Percentiles rank a stretch among this genome's conserved stretches.
These are phyloP conservation scores for Harpegnathos saltator DNA, from an alignment of 1,140 invertebrate species.

Conservation along the genomic window DNA sequence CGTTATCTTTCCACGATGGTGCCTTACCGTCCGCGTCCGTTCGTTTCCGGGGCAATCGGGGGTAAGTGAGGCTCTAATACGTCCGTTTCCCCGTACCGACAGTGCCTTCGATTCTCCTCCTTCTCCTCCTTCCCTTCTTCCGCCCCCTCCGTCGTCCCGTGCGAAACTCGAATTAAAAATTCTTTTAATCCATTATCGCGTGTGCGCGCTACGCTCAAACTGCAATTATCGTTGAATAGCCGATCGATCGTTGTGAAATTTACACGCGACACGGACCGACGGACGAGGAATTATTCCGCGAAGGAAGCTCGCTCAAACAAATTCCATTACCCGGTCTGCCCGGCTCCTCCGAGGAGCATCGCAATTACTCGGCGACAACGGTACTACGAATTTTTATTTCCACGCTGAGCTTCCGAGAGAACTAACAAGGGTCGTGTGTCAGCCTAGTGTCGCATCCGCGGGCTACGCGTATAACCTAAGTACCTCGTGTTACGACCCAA, in stretches of 20 bases:
- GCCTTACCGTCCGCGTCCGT: constrained; percentile 68
- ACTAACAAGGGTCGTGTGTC: background rate
- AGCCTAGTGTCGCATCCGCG: constrained; percentile 1
- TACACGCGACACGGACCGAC: no score
- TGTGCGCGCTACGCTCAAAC: constrained; percentile 28
- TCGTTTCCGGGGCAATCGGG: constrained; percentile 73
- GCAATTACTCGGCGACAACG: background rate
- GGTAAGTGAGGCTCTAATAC: constrained; percentile 70
- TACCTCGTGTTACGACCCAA: constrained; percentile 60
- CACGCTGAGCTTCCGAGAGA: background rate
- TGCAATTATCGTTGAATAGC: background rate
- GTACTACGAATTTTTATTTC: constrained; percentile 29
- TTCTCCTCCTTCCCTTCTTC: no score
- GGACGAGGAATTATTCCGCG: background rate
- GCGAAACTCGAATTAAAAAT: constrained; percentile 51
- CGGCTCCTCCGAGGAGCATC: no score
- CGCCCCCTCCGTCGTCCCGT: constrained; percentile 35
- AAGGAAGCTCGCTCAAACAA: background rate
- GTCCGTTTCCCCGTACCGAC: constrained; percentile 65
- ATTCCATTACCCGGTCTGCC: background rate
- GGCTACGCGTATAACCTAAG: constrained; percentile 19
- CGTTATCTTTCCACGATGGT: constrained; percentile 73
- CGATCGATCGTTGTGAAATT: background rate
- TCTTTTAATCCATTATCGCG: background rate
- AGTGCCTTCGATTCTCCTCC: constrained; percentile 61